These are phyloP conservation scores for Plumapathes pennacea DNA, from an alignment of 92 coral and sea anemone species.

Conservation along the genomic window DNA sequence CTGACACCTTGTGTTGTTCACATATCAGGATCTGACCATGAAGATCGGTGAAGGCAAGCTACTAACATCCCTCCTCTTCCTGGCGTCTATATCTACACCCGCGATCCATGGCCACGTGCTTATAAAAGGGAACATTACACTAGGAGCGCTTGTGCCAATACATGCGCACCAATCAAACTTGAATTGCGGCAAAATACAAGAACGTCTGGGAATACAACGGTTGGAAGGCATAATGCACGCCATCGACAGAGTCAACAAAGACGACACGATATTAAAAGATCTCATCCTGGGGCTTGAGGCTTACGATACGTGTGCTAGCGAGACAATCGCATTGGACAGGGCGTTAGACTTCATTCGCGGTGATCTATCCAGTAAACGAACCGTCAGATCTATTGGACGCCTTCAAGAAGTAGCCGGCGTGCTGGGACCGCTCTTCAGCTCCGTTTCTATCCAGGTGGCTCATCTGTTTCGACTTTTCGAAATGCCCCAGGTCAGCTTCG, in stretches of 20 bases:
- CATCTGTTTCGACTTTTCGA: conserved; percentile 77
- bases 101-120: conserved; percentile 11
- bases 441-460: conserved; percentile 77
- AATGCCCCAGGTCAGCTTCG: conserved; percentile 86
- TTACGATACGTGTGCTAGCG: conserved; percentile 82
- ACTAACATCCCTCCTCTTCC: too few species aligned
- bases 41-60: too few species aligned
- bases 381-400: conserved; percentile 4
- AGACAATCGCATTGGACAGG: conserved; percentile 75
- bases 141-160: conserved; percentile 89
- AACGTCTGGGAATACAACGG: conserved; percentile 89
- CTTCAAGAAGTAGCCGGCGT: conserved; percentile 59
- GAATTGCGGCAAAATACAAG: conserved; percentile 61
- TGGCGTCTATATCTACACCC: too few species aligned
- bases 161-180: conserved; percentile 59
- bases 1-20: too few species aligned
- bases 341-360: conserved; percentile 72
- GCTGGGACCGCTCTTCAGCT: conserved; percentile 74
- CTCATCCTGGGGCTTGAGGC: conserved; percentile 80
- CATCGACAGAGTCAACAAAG: conserved; percentile 72
- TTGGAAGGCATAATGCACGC: conserved; percentile 88
- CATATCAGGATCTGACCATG: background rate
- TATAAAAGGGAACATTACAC: conserved; percentile 57
- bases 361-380: conserved; percentile 27
- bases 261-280: conserved; percentile 54